Percentiles rank a stretch among this genome's conserved stretches.
phyloP scores from a whole-genome alignment of 1,140 invertebrate species.

The Bombus confusus region DNA sequence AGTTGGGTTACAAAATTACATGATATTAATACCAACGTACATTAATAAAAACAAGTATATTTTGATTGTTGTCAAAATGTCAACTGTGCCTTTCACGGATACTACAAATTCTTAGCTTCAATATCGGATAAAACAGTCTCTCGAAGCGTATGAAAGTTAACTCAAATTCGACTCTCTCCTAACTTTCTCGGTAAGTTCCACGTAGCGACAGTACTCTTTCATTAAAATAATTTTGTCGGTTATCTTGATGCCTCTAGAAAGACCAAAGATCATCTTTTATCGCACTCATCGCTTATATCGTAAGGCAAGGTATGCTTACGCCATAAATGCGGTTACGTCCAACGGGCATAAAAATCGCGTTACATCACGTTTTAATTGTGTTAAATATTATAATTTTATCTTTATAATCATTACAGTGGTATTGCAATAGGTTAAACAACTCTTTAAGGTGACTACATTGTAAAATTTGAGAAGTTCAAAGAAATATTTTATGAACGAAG shows the following conservation, averaged over 20 bases:
- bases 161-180: conserved; percentile 27
- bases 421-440: neutral
- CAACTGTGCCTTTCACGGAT: neutral
- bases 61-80: neutral
- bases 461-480: neutral
- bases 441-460: neutral
- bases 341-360: neutral
- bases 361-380: neutral
- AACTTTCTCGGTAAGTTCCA: conserved; percentile 16
- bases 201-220: neutral
- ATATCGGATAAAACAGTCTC: neutral
- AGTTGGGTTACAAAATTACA: neutral
- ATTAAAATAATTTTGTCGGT: conserved; percentile 25
- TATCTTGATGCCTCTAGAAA: neutral
- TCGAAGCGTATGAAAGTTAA: conserved; percentile 10
- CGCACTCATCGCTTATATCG: neutral
- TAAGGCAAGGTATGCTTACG: neutral
- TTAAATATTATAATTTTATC: neutral
- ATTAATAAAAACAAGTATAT: neutral
- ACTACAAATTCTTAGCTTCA: neutral
- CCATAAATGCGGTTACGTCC: neutral
- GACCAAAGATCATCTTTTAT: conserved; percentile 1
- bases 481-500: neutral
- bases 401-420: neutral
- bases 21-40: neutral